Evolutionary conservation across 2,888 invertebrate species (phyloP), one percentile per base, ranked within the genome.

Genomic region (Pyrrhosoma nymphula): DNA sequence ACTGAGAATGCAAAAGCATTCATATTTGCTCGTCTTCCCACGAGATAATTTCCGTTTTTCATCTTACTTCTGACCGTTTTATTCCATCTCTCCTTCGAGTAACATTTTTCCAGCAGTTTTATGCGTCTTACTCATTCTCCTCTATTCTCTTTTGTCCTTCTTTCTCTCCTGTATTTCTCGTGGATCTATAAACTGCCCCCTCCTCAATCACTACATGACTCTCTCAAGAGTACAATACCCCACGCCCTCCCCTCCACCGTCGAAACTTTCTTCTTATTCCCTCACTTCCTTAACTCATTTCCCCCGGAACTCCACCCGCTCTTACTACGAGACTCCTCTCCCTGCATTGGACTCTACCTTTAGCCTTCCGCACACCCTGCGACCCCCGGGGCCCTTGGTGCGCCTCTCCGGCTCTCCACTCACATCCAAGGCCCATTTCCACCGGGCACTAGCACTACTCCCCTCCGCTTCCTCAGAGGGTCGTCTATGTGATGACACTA

Each of bases 401-500:
- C 56, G 30, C 60, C 63, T 63, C 93, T 47, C 93, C 60, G 60
- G 20, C 30, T 39, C 60, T 30, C 60, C 60, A 39, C 63, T 91
- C 63, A 16, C 39, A 69, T 91, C 91, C 63, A 91, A 91, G 63
- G 39, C n/a, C 93, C 93, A 93, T 93, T 93, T 93, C 93, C 93
- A 75, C 47, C 63, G 93, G 93, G 55, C 89, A 4, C 89, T 69
- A 47, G 35, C 93, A 60, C 90, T 91, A 91, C 90, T 91, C 60
- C 90, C 90, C 56, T 69, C 93, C 93, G 63, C 93, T 93, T 93
- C 93, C 93, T 93, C 93, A 55, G 75, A 93, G 93, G 93, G 93
- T 93, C 93, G 93, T 93, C 93, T 93, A 93, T 47, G 69, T 93
- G 93, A 93, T 93, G 93, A 93, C 93, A 93, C 93, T 93, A 93